A percentile compares a stretch with the other conserved stretches of the same genome.
Conservation (phyloP, 2,888 invertebrate genomes). For the Disparrhopalites patrizii region DNA sequence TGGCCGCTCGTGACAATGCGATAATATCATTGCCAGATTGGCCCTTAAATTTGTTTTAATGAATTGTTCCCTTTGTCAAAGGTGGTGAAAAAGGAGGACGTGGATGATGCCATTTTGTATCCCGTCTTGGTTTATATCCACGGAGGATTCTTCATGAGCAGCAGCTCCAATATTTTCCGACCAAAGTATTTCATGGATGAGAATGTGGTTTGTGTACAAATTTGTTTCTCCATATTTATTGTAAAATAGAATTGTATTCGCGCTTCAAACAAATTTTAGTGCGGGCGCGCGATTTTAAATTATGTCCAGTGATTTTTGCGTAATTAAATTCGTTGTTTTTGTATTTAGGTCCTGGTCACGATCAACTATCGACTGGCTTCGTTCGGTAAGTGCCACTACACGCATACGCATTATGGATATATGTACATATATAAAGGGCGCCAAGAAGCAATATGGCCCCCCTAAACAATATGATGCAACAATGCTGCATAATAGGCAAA, state of each 20-base stretch:
- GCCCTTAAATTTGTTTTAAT: neutral
- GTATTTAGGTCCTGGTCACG: slow-evolving; percentile 16
- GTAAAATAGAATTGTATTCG: too few species aligned
- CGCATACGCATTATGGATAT: too few species aligned
- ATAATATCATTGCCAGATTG: too few species aligned
- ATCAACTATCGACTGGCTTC: slow-evolving; percentile 19
- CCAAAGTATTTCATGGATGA: slow-evolving; percentile 30
- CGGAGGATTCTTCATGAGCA: slow-evolving; percentile 41
- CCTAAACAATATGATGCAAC: too few species aligned
- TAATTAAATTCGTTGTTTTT: neutral
- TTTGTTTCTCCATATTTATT: too few species aligned
- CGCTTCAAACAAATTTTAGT: too few species aligned
- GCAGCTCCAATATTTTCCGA: slow-evolving; percentile 26
- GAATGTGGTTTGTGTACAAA: slow-evolving; percentile 22
- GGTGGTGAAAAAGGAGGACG: slow-evolving; percentile 13
- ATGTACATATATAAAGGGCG: too few species aligned
- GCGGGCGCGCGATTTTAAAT: neutral
- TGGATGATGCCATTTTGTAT: slow-evolving; percentile 21
- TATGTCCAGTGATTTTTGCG: neutral
- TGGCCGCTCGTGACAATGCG: too few species aligned
- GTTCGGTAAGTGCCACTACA: slow-evolving; percentile 3
- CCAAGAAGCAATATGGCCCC: too few species aligned
- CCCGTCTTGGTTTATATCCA: slow-evolving; percentile 39
- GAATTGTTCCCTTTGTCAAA: neutral
- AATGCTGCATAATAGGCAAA: too few species aligned